Evolutionary conservation across 1,140 invertebrate genomes (phyloP).

Genomic region (Gryllus bimaculatus): DNA sequence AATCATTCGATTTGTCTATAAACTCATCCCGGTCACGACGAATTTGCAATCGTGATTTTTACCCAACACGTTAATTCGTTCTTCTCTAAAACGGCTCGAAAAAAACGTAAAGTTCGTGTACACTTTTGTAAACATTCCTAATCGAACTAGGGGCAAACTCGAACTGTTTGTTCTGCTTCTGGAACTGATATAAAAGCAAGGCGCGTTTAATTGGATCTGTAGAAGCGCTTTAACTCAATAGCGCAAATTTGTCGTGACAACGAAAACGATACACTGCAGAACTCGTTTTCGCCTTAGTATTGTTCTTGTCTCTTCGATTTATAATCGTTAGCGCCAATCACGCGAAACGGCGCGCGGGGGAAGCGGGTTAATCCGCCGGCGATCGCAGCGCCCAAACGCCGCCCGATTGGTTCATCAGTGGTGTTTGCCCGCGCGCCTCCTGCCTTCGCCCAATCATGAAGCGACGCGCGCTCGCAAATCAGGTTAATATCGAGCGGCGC

Average conservation of each 20-base stretch:
- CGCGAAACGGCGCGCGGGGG: not conserved
- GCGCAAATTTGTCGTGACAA: not conserved
- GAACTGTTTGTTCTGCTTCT: no score
- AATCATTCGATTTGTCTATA: no score
- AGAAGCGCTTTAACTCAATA: not conserved
- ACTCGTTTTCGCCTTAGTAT: not conserved
- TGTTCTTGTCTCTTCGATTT: not conserved
- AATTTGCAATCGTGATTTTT: no score
- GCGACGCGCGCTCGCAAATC: not conserved
- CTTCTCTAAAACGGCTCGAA: no score
- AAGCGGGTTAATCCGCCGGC: not conserved
- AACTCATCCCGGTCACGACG: no score
- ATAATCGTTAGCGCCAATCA: slow-evolving; percentile 4
- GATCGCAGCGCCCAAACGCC: not conserved
- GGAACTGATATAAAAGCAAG: no score
- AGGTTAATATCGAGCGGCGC: not conserved
- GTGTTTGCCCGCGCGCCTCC: not conserved
- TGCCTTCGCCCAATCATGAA: not conserved
- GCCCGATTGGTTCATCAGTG: not conserved
- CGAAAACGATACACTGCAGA: not conserved
- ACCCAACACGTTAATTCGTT: no score
- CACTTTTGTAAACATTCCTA: no score
- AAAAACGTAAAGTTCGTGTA: no score
- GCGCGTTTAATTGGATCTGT: no score
- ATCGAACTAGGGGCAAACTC: no score